Conservation (phyloP, 2,797 vertebrate genomes). For the Decapterus maruadsi region DNA sequence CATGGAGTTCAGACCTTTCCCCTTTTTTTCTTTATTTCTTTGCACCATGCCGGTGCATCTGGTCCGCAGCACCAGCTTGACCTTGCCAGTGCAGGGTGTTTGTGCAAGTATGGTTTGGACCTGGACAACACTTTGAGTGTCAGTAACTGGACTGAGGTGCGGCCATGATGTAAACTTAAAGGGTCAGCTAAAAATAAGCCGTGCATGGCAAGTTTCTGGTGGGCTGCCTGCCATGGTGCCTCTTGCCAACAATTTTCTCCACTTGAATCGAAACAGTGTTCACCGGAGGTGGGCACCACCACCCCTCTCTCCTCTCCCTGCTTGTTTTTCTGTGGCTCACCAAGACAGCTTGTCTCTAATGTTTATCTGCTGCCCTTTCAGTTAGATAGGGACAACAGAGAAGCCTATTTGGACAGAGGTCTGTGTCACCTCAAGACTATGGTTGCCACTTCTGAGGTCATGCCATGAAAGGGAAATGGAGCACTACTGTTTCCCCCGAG, state of each 20-base stretch:
- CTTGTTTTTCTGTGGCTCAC: slow-evolving; percentile 68
- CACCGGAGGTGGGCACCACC: slow-evolving; percentile 66
- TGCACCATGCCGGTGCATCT: slow-evolving; percentile 67
- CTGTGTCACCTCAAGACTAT: slow-evolving; percentile 72
- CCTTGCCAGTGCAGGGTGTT: slow-evolving; percentile 51
- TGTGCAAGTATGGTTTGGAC: slow-evolving; percentile 54
- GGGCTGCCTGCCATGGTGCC: slow-evolving; percentile 54
- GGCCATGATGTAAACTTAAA: slow-evolving; percentile 65
- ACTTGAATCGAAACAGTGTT: slow-evolving; percentile 76
- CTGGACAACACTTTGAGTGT: slow-evolving; percentile 47
- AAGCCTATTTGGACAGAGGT: slow-evolving; percentile 75
- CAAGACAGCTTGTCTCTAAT: slow-evolving; percentile 70
- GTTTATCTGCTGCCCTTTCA: slow-evolving; percentile 86
- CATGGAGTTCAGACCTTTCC: slow-evolving; percentile 52
- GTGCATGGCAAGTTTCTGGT: slow-evolving; percentile 63
- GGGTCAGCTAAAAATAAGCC: slow-evolving; percentile 71
- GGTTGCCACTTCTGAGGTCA: slow-evolving; percentile 81
- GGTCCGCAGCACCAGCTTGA: slow-evolving; percentile 62
- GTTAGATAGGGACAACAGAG: slow-evolving; percentile 85
- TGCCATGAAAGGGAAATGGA: slow-evolving; percentile 79
- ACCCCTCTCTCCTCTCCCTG: slow-evolving; percentile 57
- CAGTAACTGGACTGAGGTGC: slow-evolving; percentile 55
- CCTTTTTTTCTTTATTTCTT: slow-evolving; percentile 4
- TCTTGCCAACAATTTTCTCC: slow-evolving; percentile 63
- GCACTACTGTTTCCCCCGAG: slow-evolving; percentile 80